Conservation (phyloP, 2,888 invertebrate genomes). For the Yponomeuta cagnagella region DNA sequence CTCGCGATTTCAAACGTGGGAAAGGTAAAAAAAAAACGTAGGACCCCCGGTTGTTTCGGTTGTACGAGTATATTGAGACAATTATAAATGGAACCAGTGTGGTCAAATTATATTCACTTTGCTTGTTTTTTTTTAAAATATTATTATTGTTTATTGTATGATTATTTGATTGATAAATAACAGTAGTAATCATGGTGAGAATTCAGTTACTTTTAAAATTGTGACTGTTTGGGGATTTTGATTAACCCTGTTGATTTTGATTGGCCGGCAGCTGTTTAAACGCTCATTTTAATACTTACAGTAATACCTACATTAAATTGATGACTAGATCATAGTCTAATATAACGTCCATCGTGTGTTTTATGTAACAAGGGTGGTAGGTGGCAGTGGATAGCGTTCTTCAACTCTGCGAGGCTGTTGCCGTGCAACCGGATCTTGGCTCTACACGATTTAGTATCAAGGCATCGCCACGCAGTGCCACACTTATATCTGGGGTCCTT, state of each 20-base stretch:
- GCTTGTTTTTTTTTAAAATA: too few relatives aligned
- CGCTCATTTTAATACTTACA: neutral
- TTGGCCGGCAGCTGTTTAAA: neutral
- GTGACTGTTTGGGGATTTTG: neutral
- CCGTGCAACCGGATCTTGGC: neutral
- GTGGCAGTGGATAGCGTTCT: neutral
- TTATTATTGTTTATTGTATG: too few relatives aligned
- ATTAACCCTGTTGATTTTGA: neutral
- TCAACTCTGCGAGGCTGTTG: neutral
- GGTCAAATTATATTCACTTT: too few relatives aligned
- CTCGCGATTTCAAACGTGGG: too few relatives aligned
- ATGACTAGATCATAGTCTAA: neutral
- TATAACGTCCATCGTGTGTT: slow-evolving; percentile 1
- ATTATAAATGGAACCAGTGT: too few relatives aligned
- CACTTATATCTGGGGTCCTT: neutral
- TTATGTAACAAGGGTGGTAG: neutral
- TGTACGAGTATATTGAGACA: too few relatives aligned
- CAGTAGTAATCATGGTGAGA: neutral
- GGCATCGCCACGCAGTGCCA: neutral
- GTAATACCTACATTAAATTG: neutral
- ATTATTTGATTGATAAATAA: too few relatives aligned
- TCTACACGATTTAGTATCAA: neutral
- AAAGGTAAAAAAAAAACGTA: too few relatives aligned
- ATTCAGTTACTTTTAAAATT: neutral
- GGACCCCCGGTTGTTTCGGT: too few relatives aligned